Evolutionary conservation across 2,113 vertebrate genomes (phyloP).

Genomic region (Calyptommatus sinebrachiatus): DNA sequence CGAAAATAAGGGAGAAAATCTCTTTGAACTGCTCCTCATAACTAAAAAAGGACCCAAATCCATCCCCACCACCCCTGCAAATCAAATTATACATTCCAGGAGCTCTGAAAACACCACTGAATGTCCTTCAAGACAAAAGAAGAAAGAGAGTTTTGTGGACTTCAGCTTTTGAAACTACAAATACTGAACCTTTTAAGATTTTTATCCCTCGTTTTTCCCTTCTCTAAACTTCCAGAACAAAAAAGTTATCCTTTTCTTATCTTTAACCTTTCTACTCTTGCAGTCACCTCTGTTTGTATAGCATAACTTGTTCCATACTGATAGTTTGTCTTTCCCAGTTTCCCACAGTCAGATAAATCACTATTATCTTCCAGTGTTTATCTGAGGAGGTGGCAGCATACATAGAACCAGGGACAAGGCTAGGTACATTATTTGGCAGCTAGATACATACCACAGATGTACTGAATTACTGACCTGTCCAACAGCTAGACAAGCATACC

Average conservation of each 20-base stretch:
- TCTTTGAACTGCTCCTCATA: neutral
- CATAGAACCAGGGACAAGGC: slow-evolving; percentile 6
- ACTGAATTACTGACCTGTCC: slow-evolving; percentile 3
- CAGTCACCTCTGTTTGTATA: slow-evolving; percentile 46
- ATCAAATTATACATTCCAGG: neutral
- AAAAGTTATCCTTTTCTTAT: slow-evolving; percentile 35
- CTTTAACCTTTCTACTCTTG: slow-evolving; percentile 47
- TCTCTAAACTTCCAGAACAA: neutral
- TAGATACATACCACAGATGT: neutral
- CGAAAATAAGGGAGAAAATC: too few relatives aligned
- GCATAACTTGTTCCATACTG: slow-evolving; percentile 42
- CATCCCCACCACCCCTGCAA: neutral
- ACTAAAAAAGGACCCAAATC: neutral
- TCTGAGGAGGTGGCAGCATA: slow-evolving; percentile 41
- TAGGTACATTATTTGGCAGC: neutral
- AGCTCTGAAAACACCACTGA: neutral
- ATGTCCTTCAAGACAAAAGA: neutral
- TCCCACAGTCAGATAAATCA: slow-evolving; percentile 55
- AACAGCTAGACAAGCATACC: neutral
- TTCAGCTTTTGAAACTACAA: neutral
- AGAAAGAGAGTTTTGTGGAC: neutral
- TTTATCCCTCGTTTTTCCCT: neutral
- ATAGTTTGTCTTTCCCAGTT: slow-evolving; percentile 57
- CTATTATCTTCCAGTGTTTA: slow-evolving; percentile 51
- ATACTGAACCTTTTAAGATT: slow-evolving; percentile 6